Base-by-base conservation (phyloP, 2,797 vertebrate genomes). In the Smutsia temminckii region DNA sequence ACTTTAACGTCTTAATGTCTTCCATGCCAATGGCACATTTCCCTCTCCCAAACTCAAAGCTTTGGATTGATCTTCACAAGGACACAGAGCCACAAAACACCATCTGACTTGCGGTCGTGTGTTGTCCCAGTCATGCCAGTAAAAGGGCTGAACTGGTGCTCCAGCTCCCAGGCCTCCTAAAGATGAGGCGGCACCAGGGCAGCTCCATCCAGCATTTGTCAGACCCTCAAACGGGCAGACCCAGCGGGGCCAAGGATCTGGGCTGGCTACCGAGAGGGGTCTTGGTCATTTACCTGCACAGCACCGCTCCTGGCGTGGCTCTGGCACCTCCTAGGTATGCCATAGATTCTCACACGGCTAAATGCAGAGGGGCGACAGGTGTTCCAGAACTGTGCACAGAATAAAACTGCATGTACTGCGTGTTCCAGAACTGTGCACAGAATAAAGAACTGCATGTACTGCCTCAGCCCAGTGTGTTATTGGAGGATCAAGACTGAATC, bases 161-260 rank as follows among this genome's bases (percentile, higher is more conserved):
- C 25, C 66, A 69, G 59, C 69, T 10, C 16, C 53, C 61, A 59
- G 32, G 21, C 14, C 5, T 49, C 23, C 64, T 10, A n/a, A 81
- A 61, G 32, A 34, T 8, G 78, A 91, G n/a, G n/a, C 25, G n/a
- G 63, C 4, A 1, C 2, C 10, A 0, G 0, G 0, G 14, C 11
- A 51, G 12, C 9, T 42, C 14, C 2, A 7, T 27, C 42, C 53
- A 57, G 2, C 59, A 25, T 75, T 55, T 80, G 23, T 29, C 55
- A 74, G 63, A 42, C 49, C n/a, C 18, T 25, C 23, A 3, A 0
- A 2, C 0, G 0, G 0, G 11, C 5, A 8, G 32, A 20, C 7
- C 34, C 17, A 13, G 61, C 1, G 0, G 63, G 74, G n/a, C 37
- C 23, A 86, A 80, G n/a, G 68, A 18, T 18, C 53, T 9, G 51